Conservation (phyloP, 2,797 vertebrate species). For the Cephalopachus bancanus region DNA sequence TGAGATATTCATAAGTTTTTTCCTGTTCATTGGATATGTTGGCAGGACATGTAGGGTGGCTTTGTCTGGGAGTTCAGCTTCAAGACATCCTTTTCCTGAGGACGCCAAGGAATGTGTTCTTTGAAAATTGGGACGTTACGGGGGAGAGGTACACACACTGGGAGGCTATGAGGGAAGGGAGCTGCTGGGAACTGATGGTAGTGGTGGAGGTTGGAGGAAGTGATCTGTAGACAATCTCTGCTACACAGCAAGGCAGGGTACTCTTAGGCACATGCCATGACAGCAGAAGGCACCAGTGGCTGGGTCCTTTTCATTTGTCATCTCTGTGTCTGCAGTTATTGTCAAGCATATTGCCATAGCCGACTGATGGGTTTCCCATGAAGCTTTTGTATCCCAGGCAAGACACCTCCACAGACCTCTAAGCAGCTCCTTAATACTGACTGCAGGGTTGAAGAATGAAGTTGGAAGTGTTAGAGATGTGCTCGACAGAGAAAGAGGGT, state of each 20-base stretch:
- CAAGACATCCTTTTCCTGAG: not conserved
- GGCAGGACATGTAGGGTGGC: not conserved
- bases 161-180: not conserved
- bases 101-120: not conserved
- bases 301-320: not conserved
- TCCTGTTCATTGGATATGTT: not conserved
- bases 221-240: not conserved
- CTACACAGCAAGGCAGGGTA: not conserved
- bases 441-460: not conserved
- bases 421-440: not conserved
- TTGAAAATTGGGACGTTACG: not conserved
- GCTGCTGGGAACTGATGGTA: not conserved
- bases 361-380: not conserved
- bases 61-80: not conserved
- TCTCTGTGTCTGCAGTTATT: not conserved
- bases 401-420: not conserved
- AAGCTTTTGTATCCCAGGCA: not conserved
- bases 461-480: not conserved
- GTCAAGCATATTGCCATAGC: not conserved
- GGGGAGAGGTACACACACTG: no score
- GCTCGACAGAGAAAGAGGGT: not conserved
- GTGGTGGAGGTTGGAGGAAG: not conserved
- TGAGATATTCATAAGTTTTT: not conserved
- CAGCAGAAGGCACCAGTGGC: not conserved
- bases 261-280: not conserved